These are phyloP conservation scores for Ictalurus furcatus DNA, from an alignment of 2,113 vertebrate species.

Conservation along the genomic window DNA sequence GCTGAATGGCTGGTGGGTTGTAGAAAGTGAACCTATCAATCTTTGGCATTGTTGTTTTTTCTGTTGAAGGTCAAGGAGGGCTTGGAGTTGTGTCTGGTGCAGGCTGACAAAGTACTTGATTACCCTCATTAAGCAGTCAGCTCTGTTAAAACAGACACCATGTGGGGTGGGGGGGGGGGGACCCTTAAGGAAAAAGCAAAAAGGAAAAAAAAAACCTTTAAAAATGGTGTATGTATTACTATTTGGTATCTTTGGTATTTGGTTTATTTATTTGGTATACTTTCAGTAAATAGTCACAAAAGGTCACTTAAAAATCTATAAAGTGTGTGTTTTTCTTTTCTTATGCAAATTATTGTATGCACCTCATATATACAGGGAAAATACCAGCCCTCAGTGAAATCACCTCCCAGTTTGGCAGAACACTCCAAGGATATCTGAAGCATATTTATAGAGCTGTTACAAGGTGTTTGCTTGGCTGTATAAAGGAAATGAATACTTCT, in stretches of 20 bases:
- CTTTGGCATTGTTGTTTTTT: neutral
- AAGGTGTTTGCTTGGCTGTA: neutral
- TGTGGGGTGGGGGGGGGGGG: too few species aligned
- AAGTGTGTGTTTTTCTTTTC: neutral
- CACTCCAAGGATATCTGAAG: slow-evolving; percentile 3
- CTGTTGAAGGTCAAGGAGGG: neutral
- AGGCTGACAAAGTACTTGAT: neutral
- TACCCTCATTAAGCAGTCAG: neutral
- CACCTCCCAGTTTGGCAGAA: neutral
- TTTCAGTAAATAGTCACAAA: neutral
- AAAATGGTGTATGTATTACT: neutral
- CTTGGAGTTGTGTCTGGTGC: neutral
- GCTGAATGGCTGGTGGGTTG: neutral
- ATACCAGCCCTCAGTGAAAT: neutral
- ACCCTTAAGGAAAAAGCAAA: neutral
- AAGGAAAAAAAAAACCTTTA: neutral
- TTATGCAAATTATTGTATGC: neutral
- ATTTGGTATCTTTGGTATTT: neutral
- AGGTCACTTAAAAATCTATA: neutral
- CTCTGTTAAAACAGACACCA: neutral
- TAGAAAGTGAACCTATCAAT: slow-evolving; percentile 2
- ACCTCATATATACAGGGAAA: neutral
- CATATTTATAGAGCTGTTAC: slow-evolving; percentile 10
- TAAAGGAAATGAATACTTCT: neutral
- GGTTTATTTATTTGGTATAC: neutral